A percentile compares a stretch with the other conserved stretches of the same genome.
Conservation (phyloP, 2,797 vertebrate species). For the Champsocephalus gunnari region DNA sequence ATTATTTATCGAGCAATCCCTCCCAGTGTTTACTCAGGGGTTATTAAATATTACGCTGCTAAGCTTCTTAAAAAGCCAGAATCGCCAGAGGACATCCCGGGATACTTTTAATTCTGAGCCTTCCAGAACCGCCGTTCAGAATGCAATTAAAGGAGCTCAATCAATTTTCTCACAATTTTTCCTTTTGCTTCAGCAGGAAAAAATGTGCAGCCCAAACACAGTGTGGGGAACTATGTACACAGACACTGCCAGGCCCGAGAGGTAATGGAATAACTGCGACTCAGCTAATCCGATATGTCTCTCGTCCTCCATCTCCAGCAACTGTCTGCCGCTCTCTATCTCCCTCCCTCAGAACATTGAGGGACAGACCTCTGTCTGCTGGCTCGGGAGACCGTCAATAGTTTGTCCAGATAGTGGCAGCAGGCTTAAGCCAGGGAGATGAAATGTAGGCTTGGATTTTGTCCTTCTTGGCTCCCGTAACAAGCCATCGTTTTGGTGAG, state of each 20-base stretch:
- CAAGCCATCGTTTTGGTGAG: conserved; percentile 47
- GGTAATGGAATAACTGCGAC: conserved; percentile 77
- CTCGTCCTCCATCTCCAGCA: conserved; percentile 64
- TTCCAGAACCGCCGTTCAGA: conserved; percentile 38
- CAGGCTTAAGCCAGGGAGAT: conserved; percentile 69
- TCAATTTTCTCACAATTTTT: conserved; percentile 60
- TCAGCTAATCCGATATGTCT: conserved; percentile 74
- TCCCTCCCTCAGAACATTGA: conserved; percentile 58
- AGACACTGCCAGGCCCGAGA: conserved; percentile 33
- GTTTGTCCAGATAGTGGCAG: conserved; percentile 75
- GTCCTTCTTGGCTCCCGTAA: conserved; percentile 49
- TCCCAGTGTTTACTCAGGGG: conserved; percentile 80
- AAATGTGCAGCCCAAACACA: conserved; percentile 38
- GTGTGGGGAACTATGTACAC: neutral
- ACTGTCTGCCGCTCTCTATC: conserved; percentile 62
- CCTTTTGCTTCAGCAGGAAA: conserved; percentile 43
- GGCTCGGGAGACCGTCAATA: conserved; percentile 62
- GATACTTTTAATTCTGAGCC: conserved; percentile 71
- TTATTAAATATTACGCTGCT: conserved; percentile 83
- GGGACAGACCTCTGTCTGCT: conserved; percentile 70
- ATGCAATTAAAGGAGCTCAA: conserved; percentile 72
- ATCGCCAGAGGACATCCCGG: conserved; percentile 69
- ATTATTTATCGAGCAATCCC: conserved; percentile 84
- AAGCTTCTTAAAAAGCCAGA: conserved; percentile 74
- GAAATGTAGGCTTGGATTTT: conserved; percentile 71